Conservation (phyloP, 1,140 invertebrate species). For the Heterodera carotae region DNA sequence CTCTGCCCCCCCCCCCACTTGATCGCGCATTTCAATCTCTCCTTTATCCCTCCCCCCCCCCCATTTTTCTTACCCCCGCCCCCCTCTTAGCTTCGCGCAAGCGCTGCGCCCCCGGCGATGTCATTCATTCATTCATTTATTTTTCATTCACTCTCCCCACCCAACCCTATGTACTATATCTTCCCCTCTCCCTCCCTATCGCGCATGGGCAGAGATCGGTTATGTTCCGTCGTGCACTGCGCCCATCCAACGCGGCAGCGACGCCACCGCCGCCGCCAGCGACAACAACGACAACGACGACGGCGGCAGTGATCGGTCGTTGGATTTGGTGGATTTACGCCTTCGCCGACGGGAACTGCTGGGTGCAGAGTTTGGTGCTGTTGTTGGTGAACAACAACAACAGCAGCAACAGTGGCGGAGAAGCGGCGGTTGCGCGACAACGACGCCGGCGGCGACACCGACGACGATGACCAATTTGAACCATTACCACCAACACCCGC, state of each 20-base stretch:
- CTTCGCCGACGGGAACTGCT: too few species aligned
- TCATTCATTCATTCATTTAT: neutral
- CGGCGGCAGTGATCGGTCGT: neutral
- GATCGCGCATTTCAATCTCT: neutral
- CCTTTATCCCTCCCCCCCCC: too few species aligned
- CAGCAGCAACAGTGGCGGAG: neutral
- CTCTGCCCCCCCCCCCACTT: too few species aligned
- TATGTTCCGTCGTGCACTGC: slow-evolving; percentile 55
- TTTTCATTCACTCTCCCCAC: neutral
- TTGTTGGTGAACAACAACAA: neutral
- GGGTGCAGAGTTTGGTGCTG: too few species aligned
- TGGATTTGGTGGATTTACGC: too few species aligned
- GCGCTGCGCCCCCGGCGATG: too few species aligned
- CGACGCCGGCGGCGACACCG: too few species aligned
- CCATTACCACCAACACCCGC: too few species aligned
- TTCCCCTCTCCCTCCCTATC: too few species aligned
- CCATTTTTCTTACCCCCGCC: neutral
- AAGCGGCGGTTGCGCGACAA: too few species aligned
- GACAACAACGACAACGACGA: neutral
- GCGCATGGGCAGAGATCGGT: slow-evolving; percentile 55
- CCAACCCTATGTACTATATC: too few species aligned
- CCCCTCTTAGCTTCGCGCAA: too few species aligned
- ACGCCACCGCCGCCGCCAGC: slow-evolving; percentile 8
- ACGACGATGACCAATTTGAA: neutral
- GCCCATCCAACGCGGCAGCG: slow-evolving; percentile 44